These are phyloP conservation scores for Oceanites oceanicus DNA, from an alignment of 2,113 vertebrate species.

Conservation along the genomic window DNA sequence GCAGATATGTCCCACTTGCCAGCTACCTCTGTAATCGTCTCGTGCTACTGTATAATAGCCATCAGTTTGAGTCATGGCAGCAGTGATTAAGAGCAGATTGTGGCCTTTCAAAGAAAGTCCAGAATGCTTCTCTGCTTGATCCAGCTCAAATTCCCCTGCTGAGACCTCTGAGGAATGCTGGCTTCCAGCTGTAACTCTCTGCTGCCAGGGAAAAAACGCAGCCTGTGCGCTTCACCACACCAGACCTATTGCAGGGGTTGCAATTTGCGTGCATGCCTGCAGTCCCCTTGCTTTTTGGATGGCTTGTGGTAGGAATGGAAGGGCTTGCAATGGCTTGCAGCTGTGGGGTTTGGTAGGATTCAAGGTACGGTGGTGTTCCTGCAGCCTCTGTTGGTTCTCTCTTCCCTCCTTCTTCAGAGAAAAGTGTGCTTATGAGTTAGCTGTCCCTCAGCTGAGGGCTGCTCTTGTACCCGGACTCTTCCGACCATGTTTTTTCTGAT, in stretches of 20 bases:
- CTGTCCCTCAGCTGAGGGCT: neutral
- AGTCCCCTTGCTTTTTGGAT: neutral
- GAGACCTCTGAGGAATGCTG: neutral
- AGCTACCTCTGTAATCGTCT: neutral
- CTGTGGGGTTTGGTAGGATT: neutral
- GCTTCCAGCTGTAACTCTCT: neutral
- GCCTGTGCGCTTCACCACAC: rapidly evolving
- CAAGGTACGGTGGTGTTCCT: neutral
- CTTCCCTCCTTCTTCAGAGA: neutral
- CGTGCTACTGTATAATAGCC: neutral
- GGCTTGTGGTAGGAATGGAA: neutral
- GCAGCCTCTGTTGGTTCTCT: neutral
- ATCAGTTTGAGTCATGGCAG: neutral
- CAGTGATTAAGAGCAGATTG: neutral
- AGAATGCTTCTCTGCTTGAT: neutral
- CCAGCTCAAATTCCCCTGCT: neutral
- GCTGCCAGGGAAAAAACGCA: rapidly evolving
- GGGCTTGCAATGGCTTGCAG: neutral
- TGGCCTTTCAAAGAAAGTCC: neutral
- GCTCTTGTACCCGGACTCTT: neutral
- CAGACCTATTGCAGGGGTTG: neutral
- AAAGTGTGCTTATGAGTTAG: neutral
- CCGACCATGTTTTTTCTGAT: neutral
- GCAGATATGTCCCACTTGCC: neutral
- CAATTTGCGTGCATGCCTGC: rapidly evolving